Evolutionary conservation across 2,113 vertebrate species (phyloP).

Genomic region (Turnix velox): DNA sequence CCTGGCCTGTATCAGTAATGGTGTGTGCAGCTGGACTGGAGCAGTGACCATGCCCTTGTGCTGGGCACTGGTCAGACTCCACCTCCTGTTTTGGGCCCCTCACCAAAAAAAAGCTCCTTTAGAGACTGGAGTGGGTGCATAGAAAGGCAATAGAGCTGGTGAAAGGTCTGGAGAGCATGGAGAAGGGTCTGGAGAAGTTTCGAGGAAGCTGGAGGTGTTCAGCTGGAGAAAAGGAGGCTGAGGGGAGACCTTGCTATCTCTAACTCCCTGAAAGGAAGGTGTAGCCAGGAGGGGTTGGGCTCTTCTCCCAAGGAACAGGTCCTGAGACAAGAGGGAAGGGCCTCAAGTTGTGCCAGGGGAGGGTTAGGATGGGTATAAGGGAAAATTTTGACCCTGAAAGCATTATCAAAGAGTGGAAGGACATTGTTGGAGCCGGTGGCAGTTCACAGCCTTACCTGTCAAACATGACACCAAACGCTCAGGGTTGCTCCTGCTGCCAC

Average conservation of each 20-base stretch:
- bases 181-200: too few relatives aligned
- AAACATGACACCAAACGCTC: background rate
- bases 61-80: background rate
- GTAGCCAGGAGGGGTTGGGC: too few relatives aligned
- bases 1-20: background rate
- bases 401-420: too few relatives aligned
- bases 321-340: too few relatives aligned
- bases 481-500: background rate
- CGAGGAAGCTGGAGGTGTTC: too few relatives aligned
- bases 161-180: background rate
- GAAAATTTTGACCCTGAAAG: too few relatives aligned
- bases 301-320: too few relatives aligned
- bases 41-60: background rate
- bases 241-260: too few relatives aligned
- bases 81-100: background rate
- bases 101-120: background rate
- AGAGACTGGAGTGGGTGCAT: background rate
- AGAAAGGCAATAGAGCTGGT: background rate
- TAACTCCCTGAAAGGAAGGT: too few relatives aligned
- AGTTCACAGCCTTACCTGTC: conserved; percentile 21
- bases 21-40: background rate
- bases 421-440: background rate
- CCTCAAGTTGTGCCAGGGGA: too few relatives aligned
- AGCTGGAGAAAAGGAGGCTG: too few relatives aligned
- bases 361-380: too few relatives aligned